A percentile compares a stretch with the other conserved stretches of the same genome.
phyloP scores from a whole-genome alignment of 2,113 vertebrate species.

The Microcebus ravelobensis region DNA sequence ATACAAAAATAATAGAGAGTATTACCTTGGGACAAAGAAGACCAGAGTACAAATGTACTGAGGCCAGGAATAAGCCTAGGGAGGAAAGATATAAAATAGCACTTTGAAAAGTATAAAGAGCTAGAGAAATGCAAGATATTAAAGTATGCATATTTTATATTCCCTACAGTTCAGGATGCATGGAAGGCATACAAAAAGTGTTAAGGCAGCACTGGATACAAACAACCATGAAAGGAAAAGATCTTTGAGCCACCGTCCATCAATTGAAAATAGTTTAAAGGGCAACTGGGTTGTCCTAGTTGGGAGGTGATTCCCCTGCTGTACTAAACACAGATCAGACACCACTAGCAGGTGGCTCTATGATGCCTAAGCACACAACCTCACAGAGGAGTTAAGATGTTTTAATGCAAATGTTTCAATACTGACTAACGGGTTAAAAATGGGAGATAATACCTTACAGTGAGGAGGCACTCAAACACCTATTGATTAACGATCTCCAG shows the following conservation, averaged over 20 bases:
- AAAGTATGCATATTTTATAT: background rate
- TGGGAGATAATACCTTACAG: slow-evolving; percentile 26
- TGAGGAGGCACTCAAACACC: slow-evolving; percentile 5
- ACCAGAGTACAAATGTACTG: background rate
- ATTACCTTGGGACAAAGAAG: slow-evolving; percentile 2
- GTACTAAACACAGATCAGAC: background rate
- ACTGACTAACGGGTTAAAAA: background rate
- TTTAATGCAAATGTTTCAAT: slow-evolving; percentile 13
- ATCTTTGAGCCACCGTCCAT: background rate
- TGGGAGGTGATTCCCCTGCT: background rate
- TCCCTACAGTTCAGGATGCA: background rate
- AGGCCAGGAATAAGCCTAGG: background rate
- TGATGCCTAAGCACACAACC: background rate
- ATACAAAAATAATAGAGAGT: background rate
- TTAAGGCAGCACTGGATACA: background rate
- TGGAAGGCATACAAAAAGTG: background rate
- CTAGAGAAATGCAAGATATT: slow-evolving; percentile 7
- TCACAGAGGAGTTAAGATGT: background rate
- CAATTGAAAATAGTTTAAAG: background rate
- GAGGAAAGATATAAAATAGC: background rate
- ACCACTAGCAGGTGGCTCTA: background rate
- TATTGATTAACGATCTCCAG: slow-evolving; percentile 4
- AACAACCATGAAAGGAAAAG: background rate
- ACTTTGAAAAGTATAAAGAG: slow-evolving; percentile 7
- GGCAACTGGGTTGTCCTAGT: background rate